A percentile compares a stretch with the other conserved stretches of the same genome.
These are phyloP conservation scores for Rhagonycha lutea DNA, from an alignment of 2,888 invertebrate genomes.

Conservation along the genomic window DNA sequence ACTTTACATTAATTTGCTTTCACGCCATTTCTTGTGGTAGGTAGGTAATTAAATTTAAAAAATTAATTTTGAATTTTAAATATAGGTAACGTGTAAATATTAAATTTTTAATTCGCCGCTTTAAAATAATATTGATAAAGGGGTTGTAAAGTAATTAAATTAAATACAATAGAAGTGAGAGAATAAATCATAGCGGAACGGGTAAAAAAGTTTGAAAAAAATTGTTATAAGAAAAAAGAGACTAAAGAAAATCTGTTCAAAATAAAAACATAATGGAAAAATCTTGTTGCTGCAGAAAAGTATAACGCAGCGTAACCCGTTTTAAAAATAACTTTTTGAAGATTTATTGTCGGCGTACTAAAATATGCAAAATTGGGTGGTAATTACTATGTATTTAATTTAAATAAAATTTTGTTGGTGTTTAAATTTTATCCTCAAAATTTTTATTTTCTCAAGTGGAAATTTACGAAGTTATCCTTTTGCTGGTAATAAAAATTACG, in stretches of 20 bases:
- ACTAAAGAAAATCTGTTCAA: constrained; percentile 28
- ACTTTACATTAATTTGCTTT: neutral
- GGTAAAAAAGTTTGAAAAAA: constrained; percentile 8
- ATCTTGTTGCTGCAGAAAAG: constrained; percentile 21
- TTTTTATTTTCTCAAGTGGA: neutral
- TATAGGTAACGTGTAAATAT: neutral
- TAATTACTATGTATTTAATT: neutral
- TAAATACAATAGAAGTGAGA: neutral
- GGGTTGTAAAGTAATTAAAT: neutral
- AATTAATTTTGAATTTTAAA: neutral
- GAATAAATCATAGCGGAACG: neutral
- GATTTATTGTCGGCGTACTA: constrained; percentile 15
- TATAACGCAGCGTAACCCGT: constrained; percentile 14
- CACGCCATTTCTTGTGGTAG: neutral
- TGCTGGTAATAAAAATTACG: neutral
- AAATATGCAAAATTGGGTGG: neutral
- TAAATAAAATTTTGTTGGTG: neutral
- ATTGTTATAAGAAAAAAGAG: constrained; percentile 24
- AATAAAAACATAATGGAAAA: constrained; percentile 31
- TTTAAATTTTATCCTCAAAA: neutral
- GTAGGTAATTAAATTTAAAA: neutral
- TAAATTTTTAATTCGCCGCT: neutral
- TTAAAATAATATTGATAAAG: neutral
- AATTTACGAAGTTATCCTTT: neutral
- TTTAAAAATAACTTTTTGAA: constrained; percentile 18